Percentiles rank a stretch among this genome's conserved stretches.
phyloP scores from a whole-genome alignment of 2,888 invertebrate genomes.

The Diploptera punctata region DNA sequence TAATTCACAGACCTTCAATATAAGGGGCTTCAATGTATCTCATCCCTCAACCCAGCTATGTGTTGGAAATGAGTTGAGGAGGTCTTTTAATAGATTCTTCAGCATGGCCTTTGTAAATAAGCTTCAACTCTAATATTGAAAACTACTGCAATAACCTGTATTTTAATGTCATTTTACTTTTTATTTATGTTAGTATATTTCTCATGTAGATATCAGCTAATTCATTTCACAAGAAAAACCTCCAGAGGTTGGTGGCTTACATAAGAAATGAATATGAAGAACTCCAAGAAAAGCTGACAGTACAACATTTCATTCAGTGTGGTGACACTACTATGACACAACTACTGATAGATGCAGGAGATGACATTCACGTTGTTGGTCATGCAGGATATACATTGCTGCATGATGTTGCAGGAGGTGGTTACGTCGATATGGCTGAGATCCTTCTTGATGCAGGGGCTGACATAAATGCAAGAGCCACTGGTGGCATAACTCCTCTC shows the following conservation, averaged over 20 bases:
- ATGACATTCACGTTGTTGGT: background rate
- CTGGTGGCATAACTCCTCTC: background rate
- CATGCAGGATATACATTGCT: background rate
- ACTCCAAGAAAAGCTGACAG: background rate
- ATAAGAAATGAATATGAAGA: background rate
- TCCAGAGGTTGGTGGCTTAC: background rate
- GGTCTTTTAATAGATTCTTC: no score
- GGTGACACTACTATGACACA: background rate
- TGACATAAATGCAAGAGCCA: background rate
- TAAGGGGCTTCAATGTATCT: no score
- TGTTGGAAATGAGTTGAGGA: no score
- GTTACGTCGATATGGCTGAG: background rate
- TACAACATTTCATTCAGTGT: background rate
- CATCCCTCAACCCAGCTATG: no score
- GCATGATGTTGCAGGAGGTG: background rate
- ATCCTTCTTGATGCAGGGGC: background rate
- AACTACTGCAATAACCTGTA: no score
- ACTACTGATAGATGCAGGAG: background rate
- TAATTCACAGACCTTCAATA: no score
- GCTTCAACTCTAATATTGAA: no score
- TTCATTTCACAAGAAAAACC: background rate
- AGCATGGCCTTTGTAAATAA: no score
- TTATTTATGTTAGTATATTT: no score
- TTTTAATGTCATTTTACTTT: no score
- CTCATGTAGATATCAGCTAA: background rate